phyloP scores from a whole-genome alignment of 1,140 invertebrate species.

The Ectropis grisescens region DNA sequence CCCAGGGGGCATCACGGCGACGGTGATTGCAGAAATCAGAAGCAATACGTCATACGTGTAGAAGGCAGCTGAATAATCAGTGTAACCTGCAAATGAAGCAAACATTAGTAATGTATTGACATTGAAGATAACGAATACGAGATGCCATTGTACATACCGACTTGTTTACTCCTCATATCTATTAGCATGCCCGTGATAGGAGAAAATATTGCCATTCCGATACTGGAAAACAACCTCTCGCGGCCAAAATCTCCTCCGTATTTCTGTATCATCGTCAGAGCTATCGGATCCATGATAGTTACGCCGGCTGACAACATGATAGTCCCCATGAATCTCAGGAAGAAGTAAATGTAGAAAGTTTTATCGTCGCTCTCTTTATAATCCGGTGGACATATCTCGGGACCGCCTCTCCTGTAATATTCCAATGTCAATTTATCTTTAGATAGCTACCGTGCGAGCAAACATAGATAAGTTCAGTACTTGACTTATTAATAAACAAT shows the following conservation, averaged over 20 bases:
- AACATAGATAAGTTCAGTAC: conserved; percentile 17
- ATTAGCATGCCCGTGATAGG: conserved; percentile 84
- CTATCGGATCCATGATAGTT: conserved; percentile 87
- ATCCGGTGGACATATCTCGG: conserved; percentile 80
- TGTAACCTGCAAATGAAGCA: conserved; percentile 72
- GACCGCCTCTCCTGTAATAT: conserved; percentile 73
- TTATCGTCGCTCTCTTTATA: conserved; percentile 80
- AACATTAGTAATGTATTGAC: conserved; percentile 47
- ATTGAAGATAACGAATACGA: conserved; percentile 49
- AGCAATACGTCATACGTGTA: conserved; percentile 81
- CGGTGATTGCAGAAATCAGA: conserved; percentile 76
- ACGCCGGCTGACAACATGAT: conserved; percentile 82
- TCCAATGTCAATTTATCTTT: conserved; percentile 23
- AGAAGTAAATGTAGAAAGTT: conserved; percentile 85
- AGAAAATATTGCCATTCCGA: conserved; percentile 85
- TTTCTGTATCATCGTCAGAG: conserved; percentile 83
- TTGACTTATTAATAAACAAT: conserved; percentile 15
- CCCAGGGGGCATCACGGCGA: conserved; percentile 80
- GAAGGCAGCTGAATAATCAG: conserved; percentile 84
- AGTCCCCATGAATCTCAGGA: conserved; percentile 80
- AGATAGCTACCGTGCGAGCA: conserved; percentile 19
- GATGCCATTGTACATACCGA: conserved; percentile 51
- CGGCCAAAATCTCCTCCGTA: conserved; percentile 85
- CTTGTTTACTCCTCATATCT: conserved; percentile 74
- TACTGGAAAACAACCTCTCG: conserved; percentile 82